Conservation (phyloP, 2,113 vertebrate species). For the Phrynosoma blainvillii region DNA sequence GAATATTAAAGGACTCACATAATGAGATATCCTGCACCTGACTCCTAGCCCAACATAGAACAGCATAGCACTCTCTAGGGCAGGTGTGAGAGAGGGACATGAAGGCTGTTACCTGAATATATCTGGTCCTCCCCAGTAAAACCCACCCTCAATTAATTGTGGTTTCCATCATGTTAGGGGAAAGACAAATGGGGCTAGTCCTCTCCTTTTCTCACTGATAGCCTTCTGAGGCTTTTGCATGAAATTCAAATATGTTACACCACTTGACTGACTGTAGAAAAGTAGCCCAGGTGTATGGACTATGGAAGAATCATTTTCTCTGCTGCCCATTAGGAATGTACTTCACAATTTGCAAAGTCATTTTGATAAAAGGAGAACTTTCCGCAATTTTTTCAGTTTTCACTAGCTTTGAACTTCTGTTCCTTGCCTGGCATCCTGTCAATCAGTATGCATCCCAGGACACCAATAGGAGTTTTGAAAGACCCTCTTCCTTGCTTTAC, state of each 20-base stretch:
- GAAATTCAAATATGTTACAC: background rate
- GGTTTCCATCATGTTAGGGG: background rate
- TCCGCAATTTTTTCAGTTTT: slow-evolving; percentile 23
- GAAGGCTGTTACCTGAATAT: no score
- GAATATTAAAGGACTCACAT: no score
- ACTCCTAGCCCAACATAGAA: no score
- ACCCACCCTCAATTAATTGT: no score
- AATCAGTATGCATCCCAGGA: background rate
- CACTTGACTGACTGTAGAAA: no score
- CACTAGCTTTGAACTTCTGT: background rate
- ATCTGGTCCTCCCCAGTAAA: no score
- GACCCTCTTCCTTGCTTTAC: slow-evolving; percentile 9
- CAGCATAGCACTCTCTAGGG: background rate
- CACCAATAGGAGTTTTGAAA: background rate
- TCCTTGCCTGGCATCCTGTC: background rate
- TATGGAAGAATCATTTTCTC: background rate
- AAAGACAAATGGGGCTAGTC: background rate
- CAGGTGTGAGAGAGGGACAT: background rate
- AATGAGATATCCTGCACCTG: no score
- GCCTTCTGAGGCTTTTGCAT: background rate
- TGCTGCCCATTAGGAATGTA: background rate
- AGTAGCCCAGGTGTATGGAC: background rate
- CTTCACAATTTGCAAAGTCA: slow-evolving; percentile 8
- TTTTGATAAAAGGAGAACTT: slow-evolving; percentile 14
- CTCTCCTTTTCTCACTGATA: background rate